phyloP scores from a whole-genome alignment of 2,888 invertebrate species.

The Pycnomerus fuliginosus region DNA sequence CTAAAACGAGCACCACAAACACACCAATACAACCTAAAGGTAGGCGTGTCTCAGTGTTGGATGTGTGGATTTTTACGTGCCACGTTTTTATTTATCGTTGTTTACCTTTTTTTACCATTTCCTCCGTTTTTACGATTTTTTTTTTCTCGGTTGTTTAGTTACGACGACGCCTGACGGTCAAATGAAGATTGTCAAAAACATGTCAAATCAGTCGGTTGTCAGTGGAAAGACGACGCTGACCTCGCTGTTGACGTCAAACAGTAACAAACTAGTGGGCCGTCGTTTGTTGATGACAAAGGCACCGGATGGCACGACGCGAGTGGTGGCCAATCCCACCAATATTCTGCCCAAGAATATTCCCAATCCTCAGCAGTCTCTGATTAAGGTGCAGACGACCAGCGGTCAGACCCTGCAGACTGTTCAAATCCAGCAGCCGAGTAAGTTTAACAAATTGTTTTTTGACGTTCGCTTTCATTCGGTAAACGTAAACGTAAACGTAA shows the following conservation, averaged over 20 bases:
- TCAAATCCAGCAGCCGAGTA: slow-evolving; percentile 53
- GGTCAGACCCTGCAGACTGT: slow-evolving; percentile 46
- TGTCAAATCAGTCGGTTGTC: slow-evolving; percentile 56
- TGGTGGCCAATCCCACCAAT: slow-evolving; percentile 61
- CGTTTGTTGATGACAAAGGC: slow-evolving; percentile 77
- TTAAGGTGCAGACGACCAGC: slow-evolving; percentile 53
- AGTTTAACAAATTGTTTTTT: no score
- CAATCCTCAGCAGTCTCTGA: slow-evolving; percentile 53
- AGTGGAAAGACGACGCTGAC: slow-evolving; percentile 66
- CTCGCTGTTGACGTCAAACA: slow-evolving; percentile 62
- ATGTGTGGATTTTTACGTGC: slow-evolving; percentile 25
- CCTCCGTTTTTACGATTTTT: slow-evolving; percentile 11
- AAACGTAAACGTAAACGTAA: no score
- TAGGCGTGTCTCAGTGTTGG: slow-evolving; percentile 36
- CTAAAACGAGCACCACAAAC: slow-evolving; percentile 47
- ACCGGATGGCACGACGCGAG: slow-evolving; percentile 65
- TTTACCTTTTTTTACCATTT: slow-evolving; percentile 13
- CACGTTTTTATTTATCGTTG: slow-evolving; percentile 15
- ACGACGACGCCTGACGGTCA: slow-evolving; percentile 57
- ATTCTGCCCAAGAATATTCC: slow-evolving; percentile 56
- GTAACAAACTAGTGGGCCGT: slow-evolving; percentile 67
- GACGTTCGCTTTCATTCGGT: no score
- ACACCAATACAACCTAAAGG: slow-evolving; percentile 53
- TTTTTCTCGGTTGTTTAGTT: slow-evolving; percentile 28
- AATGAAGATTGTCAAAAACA: slow-evolving; percentile 66